Base-by-base conservation (phyloP, 2,888 invertebrate species). In the Perizoma flavofasciatum region DNA sequence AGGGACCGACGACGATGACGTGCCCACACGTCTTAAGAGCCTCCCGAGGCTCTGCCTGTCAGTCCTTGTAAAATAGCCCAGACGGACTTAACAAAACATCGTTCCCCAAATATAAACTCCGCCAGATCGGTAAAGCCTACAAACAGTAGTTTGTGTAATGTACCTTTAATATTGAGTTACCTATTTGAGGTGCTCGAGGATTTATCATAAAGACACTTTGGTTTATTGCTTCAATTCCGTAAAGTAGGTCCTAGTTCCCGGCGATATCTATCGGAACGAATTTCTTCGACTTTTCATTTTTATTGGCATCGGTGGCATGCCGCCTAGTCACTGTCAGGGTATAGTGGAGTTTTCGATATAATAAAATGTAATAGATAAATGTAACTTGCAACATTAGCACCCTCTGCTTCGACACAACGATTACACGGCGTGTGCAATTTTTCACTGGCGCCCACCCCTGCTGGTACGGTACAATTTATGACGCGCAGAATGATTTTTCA, bases 401-500 rank as follows among this genome's bases (percentile, higher is more conserved):
- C 88, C 87, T 82, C 83, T 75, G 80, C 78, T 83, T 82, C 87
- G 82, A 83, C 83, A 82, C 79, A 81, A 76, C 83, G 85, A 86
- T 86, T 87, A 88, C 86, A 82, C 74, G 78, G 80, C 79, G 80
- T 79, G 77, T 85, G 88, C 85, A 85, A 89, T 89, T 87, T 89
- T 88, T 89, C 89, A 90, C 82, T 82, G 83, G 77, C 83, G 81
- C 78, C 78, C 83, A 77, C 87, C 88, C 86, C 85, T 79, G 83
- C 81, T 74, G 74, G 73, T 72, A 66, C 70, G 71, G 69, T 80
- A 86, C 84, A 85, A 89, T 88, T 88, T 89, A 89, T 89, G 88
- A 89, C 80, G 81, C 83, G 77, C 76, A 76, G 83, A 85, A 88
- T 88, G 86, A 89, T 89, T 89, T 90, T 88, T 89, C 88, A 88